Evolutionary conservation across 1,140 invertebrate species (phyloP), one percentile per base, ranked within the genome.

Genomic region (Calephelis nemesis): DNA sequence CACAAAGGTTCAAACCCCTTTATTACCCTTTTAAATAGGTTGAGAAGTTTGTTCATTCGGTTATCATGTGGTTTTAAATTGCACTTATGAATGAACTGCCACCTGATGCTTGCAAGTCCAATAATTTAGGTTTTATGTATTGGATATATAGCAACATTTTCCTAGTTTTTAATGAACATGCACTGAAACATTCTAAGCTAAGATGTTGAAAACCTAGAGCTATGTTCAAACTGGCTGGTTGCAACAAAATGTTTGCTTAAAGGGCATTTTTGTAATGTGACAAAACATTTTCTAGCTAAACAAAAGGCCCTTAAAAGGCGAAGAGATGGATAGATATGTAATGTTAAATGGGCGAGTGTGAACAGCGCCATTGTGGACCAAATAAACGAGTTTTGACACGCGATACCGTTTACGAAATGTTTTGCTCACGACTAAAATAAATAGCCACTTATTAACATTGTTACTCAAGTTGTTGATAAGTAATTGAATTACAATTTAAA

Each of bases 301-400:
- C 67, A 67, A 69, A 72, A 67, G 70, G 67, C 71, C 75, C 79
- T 77, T 82, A 74, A 77, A 78, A 82, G 80, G 83, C 82, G 83
- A 74, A 78, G 81, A 79, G 82, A 85, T 85, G 77, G 74, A 81
- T 79, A 83, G 81, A 86, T 87, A 87, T 75, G 77, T 81, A 83
- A 84, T 81, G 84, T 83, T 86, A 79, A 86, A 87, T 84, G 83
- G 79, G 75, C 75, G 76, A 83, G 81, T 87, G 83, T 49, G 81
- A 86, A 85, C 79, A 75, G 70, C 71, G 78, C 78, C 72, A 85
- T 85, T 88, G 79, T 77, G 74, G 69, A 68, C 70, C 77, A 77
- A 83, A 84, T 82, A 83, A 86, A 88, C 83, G 78, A 80, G 86
- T 86, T 85, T 78, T 83, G 83, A 83, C 86, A 87, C 82, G 86